phyloP scores from a whole-genome alignment of 2,113 vertebrate genomes.

The Colistium nudipinnis region DNA sequence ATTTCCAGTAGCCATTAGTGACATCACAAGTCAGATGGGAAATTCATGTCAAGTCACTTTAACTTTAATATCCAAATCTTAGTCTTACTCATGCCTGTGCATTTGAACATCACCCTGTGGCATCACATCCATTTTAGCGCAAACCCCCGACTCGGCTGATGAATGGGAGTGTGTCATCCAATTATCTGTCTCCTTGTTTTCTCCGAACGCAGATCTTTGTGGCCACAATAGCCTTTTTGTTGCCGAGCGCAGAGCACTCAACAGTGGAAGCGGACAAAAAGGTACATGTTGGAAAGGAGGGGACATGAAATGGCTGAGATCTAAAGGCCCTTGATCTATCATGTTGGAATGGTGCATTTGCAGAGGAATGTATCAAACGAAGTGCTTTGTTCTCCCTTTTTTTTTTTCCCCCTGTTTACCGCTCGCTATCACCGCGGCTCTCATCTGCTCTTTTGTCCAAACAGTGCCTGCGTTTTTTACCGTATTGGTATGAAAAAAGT shows the following conservation, averaged over 20 bases:
- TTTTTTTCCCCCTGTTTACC: slow-evolving; percentile 1
- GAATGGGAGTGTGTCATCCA: slow-evolving; percentile 66
- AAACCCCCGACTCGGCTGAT: slow-evolving; percentile 40
- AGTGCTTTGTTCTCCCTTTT: slow-evolving; percentile 22
- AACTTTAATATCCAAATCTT: slow-evolving; percentile 15
- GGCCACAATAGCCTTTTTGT: slow-evolving; percentile 95
- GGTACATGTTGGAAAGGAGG: slow-evolving; percentile 80
- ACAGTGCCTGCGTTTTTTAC: not conserved
- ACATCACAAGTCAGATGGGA: slow-evolving; percentile 3
- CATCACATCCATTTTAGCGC: slow-evolving; percentile 38
- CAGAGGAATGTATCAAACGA: slow-evolving; percentile 69
- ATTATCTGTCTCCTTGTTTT: slow-evolving; percentile 70
- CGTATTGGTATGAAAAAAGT: not conserved
- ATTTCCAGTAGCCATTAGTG: slow-evolving; percentile 13
- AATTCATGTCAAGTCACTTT: slow-evolving; percentile 11
- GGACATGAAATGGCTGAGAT: slow-evolving; percentile 62
- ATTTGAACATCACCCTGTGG: not conserved
- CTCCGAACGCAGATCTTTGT: slow-evolving; percentile 90
- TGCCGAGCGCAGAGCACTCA: slow-evolving; percentile 94
- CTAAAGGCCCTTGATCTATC: slow-evolving; percentile 67
- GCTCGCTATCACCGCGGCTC: not conserved
- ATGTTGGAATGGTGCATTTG: slow-evolving; percentile 70
- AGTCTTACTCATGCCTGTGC: slow-evolving; percentile 10
- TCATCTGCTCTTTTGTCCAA: slow-evolving; percentile 7
- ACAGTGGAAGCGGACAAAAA: slow-evolving; percentile 95